Conservation (phyloP, 2,888 invertebrate species). For the Hirtodrosophila duncani region DNA sequence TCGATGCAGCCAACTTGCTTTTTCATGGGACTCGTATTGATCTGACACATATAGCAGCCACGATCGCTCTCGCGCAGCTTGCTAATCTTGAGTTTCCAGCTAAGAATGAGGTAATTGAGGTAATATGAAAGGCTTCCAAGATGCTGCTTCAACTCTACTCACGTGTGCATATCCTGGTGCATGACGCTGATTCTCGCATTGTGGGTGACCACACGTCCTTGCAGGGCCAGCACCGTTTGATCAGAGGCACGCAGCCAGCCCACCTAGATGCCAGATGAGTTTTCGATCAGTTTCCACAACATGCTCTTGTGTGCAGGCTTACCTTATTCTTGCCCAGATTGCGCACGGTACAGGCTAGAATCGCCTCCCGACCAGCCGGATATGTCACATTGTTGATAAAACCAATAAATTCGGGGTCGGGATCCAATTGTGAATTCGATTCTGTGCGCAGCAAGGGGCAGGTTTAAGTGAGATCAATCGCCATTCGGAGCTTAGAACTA, state of each 20-base stretch:
- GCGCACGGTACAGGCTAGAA: constrained; percentile 77
- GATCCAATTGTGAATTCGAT: constrained; percentile 75
- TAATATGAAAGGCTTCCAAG: background rate
- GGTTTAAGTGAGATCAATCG: background rate
- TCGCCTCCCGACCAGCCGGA: constrained; percentile 78
- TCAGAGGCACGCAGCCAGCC: constrained; percentile 94
- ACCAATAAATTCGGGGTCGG: constrained; percentile 78
- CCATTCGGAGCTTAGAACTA: background rate
- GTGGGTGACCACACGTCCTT: constrained; percentile 90
- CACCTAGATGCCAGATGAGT: constrained; percentile 81
- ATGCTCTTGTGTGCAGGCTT: constrained; percentile 11
- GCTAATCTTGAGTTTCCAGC: constrained; percentile 88
- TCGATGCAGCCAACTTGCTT: constrained; percentile 92
- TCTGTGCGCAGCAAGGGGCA: constrained; percentile 39
- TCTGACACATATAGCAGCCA: constrained; percentile 95
- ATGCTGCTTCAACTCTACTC: constrained; percentile 7
- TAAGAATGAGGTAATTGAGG: background rate
- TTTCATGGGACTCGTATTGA: constrained; percentile 92
- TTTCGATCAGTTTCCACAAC: no score
- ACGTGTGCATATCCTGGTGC: constrained; percentile 89
- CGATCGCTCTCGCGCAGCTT: constrained; percentile 89
- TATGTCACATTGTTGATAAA: constrained; percentile 78
- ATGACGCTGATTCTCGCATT: constrained; percentile 89
- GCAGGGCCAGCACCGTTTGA: constrained; percentile 92
- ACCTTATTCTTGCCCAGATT: constrained; percentile 79